Conservation (phyloP, 1,140 invertebrate species). For the Apis laboriosa region DNA sequence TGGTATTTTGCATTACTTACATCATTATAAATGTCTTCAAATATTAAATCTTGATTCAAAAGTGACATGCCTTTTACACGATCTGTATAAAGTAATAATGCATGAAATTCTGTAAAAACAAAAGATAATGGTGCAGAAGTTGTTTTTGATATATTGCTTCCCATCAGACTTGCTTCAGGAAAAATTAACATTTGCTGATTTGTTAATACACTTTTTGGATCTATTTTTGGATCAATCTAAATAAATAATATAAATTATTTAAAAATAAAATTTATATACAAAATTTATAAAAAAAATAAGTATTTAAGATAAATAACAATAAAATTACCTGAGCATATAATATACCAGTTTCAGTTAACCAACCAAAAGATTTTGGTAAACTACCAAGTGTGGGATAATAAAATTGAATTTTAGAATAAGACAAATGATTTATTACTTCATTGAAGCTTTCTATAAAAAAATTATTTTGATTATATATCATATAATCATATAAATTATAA, state of each 20-base stretch:
- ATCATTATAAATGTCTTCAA: slow-evolving; percentile 90
- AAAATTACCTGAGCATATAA: slow-evolving; percentile 84
- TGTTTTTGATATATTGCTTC: slow-evolving; percentile 65
- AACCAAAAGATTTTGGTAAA: slow-evolving; percentile 90
- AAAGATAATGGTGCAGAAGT: slow-evolving; percentile 86
- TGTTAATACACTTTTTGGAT: slow-evolving; percentile 83
- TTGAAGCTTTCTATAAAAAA: slow-evolving; percentile 83
- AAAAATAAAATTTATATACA: slow-evolving; percentile 10
- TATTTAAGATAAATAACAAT: slow-evolving; percentile 75
- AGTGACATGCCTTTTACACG: slow-evolving; percentile 92
- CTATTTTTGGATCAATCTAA: slow-evolving; percentile 82
- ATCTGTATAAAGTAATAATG: slow-evolving; percentile 91
- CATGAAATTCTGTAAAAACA: slow-evolving; percentile 95
- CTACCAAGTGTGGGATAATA: slow-evolving; percentile 86
- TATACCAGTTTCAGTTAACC: slow-evolving; percentile 91
- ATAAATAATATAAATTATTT: slow-evolving; percentile 64
- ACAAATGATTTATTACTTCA: slow-evolving; percentile 88
- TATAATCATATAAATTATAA: too few relatives aligned
- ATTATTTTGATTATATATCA: not conserved
- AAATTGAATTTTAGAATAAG: slow-evolving; percentile 91
- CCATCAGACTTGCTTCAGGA: slow-evolving; percentile 79
- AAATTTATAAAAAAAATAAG: not conserved
- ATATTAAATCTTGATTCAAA: slow-evolving; percentile 93
- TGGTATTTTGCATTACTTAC: slow-evolving; percentile 74
- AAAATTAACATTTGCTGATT: slow-evolving; percentile 85